phyloP scores from a whole-genome alignment of 2,888 invertebrate genomes.

The Eristalinus aeneus region DNA sequence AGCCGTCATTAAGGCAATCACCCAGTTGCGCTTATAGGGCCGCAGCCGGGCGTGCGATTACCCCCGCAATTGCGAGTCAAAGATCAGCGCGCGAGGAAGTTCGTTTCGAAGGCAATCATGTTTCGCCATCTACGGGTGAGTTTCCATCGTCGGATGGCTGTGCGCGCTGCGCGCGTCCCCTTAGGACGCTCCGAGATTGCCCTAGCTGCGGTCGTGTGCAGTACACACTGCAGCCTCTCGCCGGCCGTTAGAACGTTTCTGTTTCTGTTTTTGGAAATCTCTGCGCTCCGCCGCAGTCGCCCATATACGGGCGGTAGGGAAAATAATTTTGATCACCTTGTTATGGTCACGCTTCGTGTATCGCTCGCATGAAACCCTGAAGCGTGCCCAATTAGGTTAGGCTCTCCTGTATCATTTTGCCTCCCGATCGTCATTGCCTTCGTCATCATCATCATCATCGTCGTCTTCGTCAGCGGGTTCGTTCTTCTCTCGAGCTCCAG shows the following conservation, averaged over 20 bases:
- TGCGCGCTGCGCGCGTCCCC: constrained; percentile 13
- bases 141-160: background rate
- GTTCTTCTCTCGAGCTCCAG: constrained; percentile 10
- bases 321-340: constrained; percentile 71
- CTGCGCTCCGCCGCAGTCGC: background rate
- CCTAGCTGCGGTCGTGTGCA: constrained; percentile 22
- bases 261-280: constrained; percentile 51
- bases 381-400: constrained; percentile 73
- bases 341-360: constrained; percentile 73
- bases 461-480: constrained; percentile 20
- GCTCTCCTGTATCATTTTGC: constrained; percentile 68
- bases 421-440: constrained; percentile 31
- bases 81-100: constrained; percentile 36
- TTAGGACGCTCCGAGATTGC: constrained; percentile 44
- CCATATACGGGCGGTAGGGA: background rate
- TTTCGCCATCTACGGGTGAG: constrained; percentile 45
- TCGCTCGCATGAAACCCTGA: constrained; percentile 72
- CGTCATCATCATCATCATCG: constrained; percentile 2
- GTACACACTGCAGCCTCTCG: constrained; percentile 8
- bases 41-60: constrained; percentile 25
- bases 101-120: constrained; percentile 32
- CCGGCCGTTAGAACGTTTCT: constrained; percentile 55
- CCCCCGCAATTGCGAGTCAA: constrained; percentile 23
- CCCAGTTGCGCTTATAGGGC: constrained; percentile 41
- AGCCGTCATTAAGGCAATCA: constrained; percentile 44